A percentile compares a stretch with the other conserved stretches of the same genome.
phyloP scores from a whole-genome alignment of 2,888 invertebrate genomes.

The Dilophus febrilis region DNA sequence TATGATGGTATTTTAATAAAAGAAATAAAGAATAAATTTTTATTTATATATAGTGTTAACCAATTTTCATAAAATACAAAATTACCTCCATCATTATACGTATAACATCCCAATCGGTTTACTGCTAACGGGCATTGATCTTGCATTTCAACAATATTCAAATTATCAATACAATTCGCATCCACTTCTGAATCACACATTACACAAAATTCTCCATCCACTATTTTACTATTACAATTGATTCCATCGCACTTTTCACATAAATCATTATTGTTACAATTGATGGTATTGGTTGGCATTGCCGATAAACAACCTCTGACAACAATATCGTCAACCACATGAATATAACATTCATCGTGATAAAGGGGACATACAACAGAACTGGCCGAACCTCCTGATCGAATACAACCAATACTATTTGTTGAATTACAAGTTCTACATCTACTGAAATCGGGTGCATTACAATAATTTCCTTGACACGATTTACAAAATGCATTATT shows the following conservation, averaged over 20 bases:
- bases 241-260: background rate
- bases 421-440: background rate
- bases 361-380: background rate
- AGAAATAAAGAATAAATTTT: no score
- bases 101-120: background rate
- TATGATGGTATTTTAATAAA: no score
- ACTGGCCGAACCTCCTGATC: background rate
- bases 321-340: background rate
- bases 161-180: background rate
- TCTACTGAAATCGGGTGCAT: background rate
- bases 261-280: background rate
- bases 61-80: no score
- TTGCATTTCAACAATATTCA: background rate
- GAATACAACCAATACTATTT: background rate
- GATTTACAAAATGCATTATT: background rate
- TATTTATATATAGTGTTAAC: no score
- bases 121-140: background rate
- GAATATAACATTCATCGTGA: background rate
- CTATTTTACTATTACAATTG: background rate
- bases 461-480: conserved; percentile 1
- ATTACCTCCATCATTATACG: background rate
- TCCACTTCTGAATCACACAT: background rate
- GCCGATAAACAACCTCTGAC: no score
- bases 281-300: no score
- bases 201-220: background rate